Evolutionary conservation across 2,888 invertebrate species (phyloP).

Genomic region (Ornithoptera alexandrae): DNA sequence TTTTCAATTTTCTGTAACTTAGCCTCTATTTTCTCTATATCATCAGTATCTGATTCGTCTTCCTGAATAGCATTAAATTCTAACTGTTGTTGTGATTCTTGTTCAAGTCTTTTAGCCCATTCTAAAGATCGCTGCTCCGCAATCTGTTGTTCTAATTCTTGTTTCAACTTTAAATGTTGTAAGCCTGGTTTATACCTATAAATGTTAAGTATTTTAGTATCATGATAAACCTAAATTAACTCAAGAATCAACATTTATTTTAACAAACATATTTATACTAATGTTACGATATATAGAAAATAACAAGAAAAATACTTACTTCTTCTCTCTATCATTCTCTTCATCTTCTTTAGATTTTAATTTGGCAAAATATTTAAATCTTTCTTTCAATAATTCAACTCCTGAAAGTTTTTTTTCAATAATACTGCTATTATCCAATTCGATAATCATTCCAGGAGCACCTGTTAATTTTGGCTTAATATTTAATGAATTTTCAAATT

Average conservation of each 20-base stretch:
- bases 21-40: constrained; percentile 67
- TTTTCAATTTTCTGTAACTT: constrained; percentile 49
- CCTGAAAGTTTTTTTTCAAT: constrained; percentile 71
- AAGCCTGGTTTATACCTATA: constrained; percentile 83
- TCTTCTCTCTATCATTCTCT: constrained; percentile 78
- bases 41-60: constrained; percentile 59
- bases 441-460: constrained; percentile 73
- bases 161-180: constrained; percentile 84
- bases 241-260: not conserved
- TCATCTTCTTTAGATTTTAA: constrained; percentile 73
- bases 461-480: constrained; percentile 72
- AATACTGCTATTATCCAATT: constrained; percentile 52
- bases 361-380: constrained; percentile 84
- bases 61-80: constrained; percentile 56
- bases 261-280: not conserved
- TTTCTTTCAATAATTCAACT: constrained; percentile 83
- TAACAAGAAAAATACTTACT: constrained; percentile 53
- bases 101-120: constrained; percentile 83
- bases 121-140: constrained; percentile 84
- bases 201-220: constrained; percentile 1
- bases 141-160: constrained; percentile 85
- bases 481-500: constrained; percentile 40
- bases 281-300: not conserved
- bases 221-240: no score
- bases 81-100: constrained; percentile 64